Evolutionary conservation across 1,140 invertebrate genomes (phyloP), one percentile per base, ranked within the genome.

Genomic region (Phortica variegata): DNA sequence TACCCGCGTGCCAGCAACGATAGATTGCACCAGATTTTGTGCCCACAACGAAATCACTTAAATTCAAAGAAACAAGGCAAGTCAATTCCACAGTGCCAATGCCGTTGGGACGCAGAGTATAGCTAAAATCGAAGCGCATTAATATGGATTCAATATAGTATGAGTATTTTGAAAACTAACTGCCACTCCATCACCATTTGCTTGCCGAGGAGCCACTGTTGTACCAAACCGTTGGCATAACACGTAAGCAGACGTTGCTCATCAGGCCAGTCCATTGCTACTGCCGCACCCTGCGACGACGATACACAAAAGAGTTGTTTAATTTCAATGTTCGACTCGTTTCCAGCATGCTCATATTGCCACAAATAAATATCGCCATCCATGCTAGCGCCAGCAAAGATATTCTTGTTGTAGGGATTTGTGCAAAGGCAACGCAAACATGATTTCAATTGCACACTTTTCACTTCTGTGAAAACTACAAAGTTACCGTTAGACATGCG

Each of bases 361-460:
- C 73, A 75, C 20, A 75, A 21, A 13, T 63, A 61, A 2, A 75
- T 48, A 16, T 75, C 73, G 0, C 73, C 72, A 34, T 71, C 62
- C 58, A 73, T 57, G 10, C 55, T 75, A 17, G 69, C 63, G 6
- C 73, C 73, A 15, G 66, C 66, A 26, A 75, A 75, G 18, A 75
- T 56, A 13, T 56, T 59, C 44, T 75, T 75, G 37, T 73, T 60
- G 7, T 52, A 73, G 0, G 52, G 39, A 61, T 75, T 75, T 0
- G 73, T 71, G 36, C 47, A 47, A 1, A 75, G 42, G 29, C 57
- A 58, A n/a, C 54, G 49, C 9, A 75, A 43, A 13, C 73, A 75
- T 2, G 69, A 59, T 31, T 75, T 73, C 1, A 75, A 4, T 0
- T 59, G 48, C 2, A 75, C 1, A 0, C 44, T 44, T 32, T 71